Evolutionary conservation across 2,797 vertebrate species (phyloP).

Genomic region (Notolepis coatsorum): DNA sequence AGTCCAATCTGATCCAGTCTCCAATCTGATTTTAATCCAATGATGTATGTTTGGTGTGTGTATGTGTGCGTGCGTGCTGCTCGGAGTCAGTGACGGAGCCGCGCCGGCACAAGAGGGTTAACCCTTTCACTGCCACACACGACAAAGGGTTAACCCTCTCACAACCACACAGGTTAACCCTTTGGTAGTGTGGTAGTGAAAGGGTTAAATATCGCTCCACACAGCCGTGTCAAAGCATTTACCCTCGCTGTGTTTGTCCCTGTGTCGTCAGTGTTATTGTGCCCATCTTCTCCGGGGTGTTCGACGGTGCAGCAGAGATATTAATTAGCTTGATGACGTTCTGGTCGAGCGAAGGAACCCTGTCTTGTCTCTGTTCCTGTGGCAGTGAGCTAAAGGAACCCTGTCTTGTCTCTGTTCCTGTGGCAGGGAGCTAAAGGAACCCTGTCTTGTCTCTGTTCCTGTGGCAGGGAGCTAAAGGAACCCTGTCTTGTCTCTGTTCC

Average conservation of each 20-base stretch:
- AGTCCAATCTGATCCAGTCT: too few species aligned
- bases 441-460: constrained; percentile 65
- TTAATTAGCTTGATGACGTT: constrained; percentile 69
- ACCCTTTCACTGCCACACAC: too few species aligned
- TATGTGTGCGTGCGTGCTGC: too few species aligned
- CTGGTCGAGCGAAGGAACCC: constrained; percentile 48
- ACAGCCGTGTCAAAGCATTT: not conserved
- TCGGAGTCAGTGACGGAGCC: too few species aligned
- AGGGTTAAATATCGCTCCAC: not conserved
- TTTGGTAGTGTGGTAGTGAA: too few species aligned
- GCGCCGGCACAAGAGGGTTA: too few species aligned
- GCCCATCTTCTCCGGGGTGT: constrained; percentile 10
- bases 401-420: constrained; percentile 63
- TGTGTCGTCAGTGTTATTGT: constrained; percentile 28
- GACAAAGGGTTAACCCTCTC: too few species aligned
- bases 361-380: constrained; percentile 58
- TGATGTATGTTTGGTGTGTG: too few species aligned
- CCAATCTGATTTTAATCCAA: too few species aligned
- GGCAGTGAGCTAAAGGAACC: constrained; percentile 67
- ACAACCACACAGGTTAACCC: too few species aligned
- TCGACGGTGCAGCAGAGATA: constrained; percentile 43
- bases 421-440: constrained; percentile 66
- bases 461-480: constrained; percentile 66
- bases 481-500: constrained; percentile 64
- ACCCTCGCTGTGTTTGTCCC: constrained; percentile 9